Evolutionary conservation across 2,113 vertebrate genomes (phyloP).

Genomic region (Colaptes auratus): DNA sequence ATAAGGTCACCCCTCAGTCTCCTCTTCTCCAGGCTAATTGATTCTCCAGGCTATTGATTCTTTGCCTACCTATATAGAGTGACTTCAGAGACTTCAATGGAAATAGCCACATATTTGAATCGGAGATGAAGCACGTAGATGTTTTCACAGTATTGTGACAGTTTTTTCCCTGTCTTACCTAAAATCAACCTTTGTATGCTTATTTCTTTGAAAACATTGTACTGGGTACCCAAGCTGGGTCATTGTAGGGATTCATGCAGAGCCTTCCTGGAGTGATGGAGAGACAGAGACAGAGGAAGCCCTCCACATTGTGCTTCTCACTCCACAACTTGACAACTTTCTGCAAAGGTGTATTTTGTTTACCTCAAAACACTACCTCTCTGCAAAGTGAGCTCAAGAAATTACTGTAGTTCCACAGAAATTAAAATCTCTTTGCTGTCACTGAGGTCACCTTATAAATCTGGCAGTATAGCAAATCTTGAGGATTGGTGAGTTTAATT

Average conservation of each 20-base stretch:
- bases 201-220: not conserved
- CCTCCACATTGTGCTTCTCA: not conserved
- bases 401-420: not conserved
- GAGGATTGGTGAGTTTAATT: not conserved
- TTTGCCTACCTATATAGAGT: fast-evolving
- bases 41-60: too few species aligned
- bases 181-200: not conserved
- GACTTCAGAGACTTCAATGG: not conserved
- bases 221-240: not conserved
- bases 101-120: not conserved
- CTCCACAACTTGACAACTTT: not conserved
- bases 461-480: not conserved
- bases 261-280: not conserved
- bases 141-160: not conserved
- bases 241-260: not conserved
- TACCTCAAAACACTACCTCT: not conserved
- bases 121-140: not conserved
- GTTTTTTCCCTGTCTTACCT: not conserved
- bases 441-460: not conserved
- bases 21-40: too few species aligned
- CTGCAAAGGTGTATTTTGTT: not conserved
- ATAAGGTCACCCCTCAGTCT: too few species aligned
- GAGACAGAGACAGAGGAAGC: not conserved
- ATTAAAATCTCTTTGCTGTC: not conserved
- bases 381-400: not conserved